phyloP scores from a whole-genome alignment of 2,888 invertebrate genomes.

The Alloscopus bannaensis region DNA sequence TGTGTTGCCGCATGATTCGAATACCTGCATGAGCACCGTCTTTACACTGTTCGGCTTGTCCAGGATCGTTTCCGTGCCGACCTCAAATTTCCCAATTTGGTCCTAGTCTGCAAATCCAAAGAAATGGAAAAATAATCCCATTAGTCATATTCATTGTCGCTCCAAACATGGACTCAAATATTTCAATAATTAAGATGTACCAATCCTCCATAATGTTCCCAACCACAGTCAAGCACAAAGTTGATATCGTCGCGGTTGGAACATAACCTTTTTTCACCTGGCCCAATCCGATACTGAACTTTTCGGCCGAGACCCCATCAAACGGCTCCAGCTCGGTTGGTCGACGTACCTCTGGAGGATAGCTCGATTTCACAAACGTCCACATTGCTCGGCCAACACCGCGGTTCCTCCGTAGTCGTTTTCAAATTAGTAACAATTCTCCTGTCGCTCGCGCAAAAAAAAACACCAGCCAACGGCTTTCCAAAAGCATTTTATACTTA shows the following conservation, averaged over 20 bases:
- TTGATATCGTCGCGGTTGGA: slow-evolving; percentile 97
- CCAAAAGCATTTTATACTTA: no score
- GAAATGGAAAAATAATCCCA: neutral
- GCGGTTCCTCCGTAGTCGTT: slow-evolving; percentile 17
- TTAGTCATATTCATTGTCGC: neutral
- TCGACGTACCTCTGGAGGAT: slow-evolving; percentile 96
- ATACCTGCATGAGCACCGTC: slow-evolving; percentile 96
- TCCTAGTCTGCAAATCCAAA: slow-evolving; percentile 76
- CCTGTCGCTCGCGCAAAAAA: no score
- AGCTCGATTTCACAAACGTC: slow-evolving; percentile 96
- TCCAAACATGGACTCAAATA: neutral
- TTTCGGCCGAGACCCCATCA: slow-evolving; percentile 86
- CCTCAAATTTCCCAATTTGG: slow-evolving; percentile 94
- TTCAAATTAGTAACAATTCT: no score
- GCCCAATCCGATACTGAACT: slow-evolving; percentile 97
- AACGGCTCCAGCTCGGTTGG: slow-evolving; percentile 89
- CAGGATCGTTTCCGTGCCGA: slow-evolving; percentile 98
- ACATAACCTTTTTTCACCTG: slow-evolving; percentile 98
- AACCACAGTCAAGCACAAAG: slow-evolving; percentile 94
- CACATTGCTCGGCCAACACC: slow-evolving; percentile 80
- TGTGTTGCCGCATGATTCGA: slow-evolving; percentile 90
- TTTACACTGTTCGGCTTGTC: slow-evolving; percentile 99
- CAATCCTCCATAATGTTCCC: slow-evolving; percentile 88
- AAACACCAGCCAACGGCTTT: no score
- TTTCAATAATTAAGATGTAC: slow-evolving; percentile 74